A percentile compares a stretch with the other conserved stretches of the same genome.
phyloP scores from a whole-genome alignment of 2,888 invertebrate species.

The Pemphredon lugubris region DNA sequence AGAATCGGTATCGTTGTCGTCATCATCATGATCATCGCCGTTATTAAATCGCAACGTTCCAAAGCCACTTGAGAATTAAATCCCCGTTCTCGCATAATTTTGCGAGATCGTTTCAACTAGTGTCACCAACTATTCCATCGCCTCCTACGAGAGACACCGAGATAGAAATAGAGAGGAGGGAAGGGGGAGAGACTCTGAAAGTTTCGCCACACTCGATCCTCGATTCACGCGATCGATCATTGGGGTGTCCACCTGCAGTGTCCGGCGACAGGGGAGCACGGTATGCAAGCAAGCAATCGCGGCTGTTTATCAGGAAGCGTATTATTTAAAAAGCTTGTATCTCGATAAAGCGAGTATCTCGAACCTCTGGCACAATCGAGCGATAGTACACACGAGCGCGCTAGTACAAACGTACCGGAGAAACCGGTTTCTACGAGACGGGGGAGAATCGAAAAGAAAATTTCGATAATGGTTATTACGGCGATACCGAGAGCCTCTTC shows the following conservation, averaged over 20 bases:
- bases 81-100: no score
- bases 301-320: conserved; percentile 26
- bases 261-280: conserved; percentile 1
- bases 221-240: conserved; percentile 24
- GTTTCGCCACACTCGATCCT: background rate
- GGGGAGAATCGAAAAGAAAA: conserved; percentile 45
- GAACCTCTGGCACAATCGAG: conserved; percentile 54
- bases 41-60: no score
- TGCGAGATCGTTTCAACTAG: no score
- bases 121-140: no score
- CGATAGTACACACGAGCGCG: conserved; percentile 35
- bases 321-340: conserved; percentile 51
- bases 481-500: conserved; percentile 23
- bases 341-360: conserved; percentile 44
- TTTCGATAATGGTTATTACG: conserved; percentile 50
- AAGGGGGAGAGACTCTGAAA: background rate
- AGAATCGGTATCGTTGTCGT: background rate
- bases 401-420: conserved; percentile 7
- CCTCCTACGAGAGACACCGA: no score
- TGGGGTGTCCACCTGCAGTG: conserved; percentile 38
- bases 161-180: background rate
- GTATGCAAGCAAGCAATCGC: conserved; percentile 12
- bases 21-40: no score
- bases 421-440: conserved; percentile 46
- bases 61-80: background rate